Percentiles rank a stretch among this genome's conserved stretches.
Evolutionary conservation across 2,888 invertebrate genomes (phyloP).

Genomic region (Melanostoma mellinum): DNA sequence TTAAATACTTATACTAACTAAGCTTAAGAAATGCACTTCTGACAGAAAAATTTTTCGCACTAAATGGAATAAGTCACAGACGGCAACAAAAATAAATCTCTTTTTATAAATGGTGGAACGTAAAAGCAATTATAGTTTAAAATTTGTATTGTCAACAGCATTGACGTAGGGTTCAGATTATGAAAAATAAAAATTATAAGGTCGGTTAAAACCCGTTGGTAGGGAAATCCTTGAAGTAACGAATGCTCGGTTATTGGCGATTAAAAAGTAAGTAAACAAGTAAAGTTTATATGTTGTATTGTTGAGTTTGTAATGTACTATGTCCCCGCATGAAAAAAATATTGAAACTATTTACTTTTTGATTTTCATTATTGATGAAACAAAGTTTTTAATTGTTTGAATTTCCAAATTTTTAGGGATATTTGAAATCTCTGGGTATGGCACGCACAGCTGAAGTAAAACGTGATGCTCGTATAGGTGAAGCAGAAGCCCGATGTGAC

Average conservation of each 20-base stretch:
- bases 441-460: constrained; percentile 97
- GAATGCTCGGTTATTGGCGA: not conserved
- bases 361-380: not conserved
- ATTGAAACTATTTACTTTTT: not conserved
- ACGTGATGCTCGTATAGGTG: constrained; percentile 97
- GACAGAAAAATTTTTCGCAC: too few species aligned
- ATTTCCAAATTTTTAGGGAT: constrained; percentile 81
- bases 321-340: constrained; percentile 31
- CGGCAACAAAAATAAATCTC: too few species aligned
- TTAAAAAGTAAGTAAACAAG: constrained; percentile 47
- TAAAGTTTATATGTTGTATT: constrained; percentile 24
- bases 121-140: too few species aligned
- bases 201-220: too few species aligned
- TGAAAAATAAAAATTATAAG: too few species aligned
- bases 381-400: not conserved
- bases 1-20: too few species aligned
- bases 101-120: too few species aligned
- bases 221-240: too few species aligned
- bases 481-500: constrained; percentile 96
- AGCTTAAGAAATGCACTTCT: too few species aligned
- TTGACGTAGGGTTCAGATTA: too few species aligned
- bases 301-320: constrained; percentile 13
- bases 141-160: too few species aligned
- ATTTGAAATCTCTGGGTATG: constrained; percentile 96
- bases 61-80: too few species aligned